Base-by-base conservation (phyloP, 2,797 vertebrate genomes). In the Prionace glauca region DNA sequence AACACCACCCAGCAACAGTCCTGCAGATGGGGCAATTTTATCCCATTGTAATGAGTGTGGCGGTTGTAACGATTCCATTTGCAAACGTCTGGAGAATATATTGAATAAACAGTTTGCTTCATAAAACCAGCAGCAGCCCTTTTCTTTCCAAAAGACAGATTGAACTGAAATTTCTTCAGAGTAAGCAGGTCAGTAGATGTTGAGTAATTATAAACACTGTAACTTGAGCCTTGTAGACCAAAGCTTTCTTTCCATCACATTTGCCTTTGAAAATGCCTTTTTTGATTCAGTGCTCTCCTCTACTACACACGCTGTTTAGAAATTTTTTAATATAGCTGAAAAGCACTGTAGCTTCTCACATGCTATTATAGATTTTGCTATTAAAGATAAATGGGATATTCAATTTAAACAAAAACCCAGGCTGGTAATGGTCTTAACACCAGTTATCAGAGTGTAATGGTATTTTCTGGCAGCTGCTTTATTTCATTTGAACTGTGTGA, bases 361-460 rank as follows among this genome's bases (percentile, higher is more conserved):
- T 26, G 10, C 71, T 77, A 72, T 32, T 60, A 95, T 95, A 12
- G 93, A 77, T n/a, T 95, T 95, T 95, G 45, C 12, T 95, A 77
- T 95, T 95, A 77, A 56, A 74, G 93, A 95, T 45, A 94, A 94
- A 94, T 50, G 24, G 93, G 24, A 50, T 94, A 32, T 94, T 74
- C 69, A 74, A 72, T 94, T 94, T 45, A 74, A 94, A 94, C 93
- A 94, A 94, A 94, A 41, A 32, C 26, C 67, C 93, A 74, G 26
- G 12, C 71, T 45, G 9, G 93, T 72, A 94, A 72, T 94, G 36
- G 41, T 94, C 41, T 74, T 94, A 12, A 45, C 41, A 72, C 41
- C 67, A 26, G 93, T 74, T 94, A 94, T 72, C 93, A 94, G 41
- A 71, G 11, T 71, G 65, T 71, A 94, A 94, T 94, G 41, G 36